Evolutionary conservation across 2,888 invertebrate species (phyloP).

Genomic region (Dinocampus coccinellae): DNA sequence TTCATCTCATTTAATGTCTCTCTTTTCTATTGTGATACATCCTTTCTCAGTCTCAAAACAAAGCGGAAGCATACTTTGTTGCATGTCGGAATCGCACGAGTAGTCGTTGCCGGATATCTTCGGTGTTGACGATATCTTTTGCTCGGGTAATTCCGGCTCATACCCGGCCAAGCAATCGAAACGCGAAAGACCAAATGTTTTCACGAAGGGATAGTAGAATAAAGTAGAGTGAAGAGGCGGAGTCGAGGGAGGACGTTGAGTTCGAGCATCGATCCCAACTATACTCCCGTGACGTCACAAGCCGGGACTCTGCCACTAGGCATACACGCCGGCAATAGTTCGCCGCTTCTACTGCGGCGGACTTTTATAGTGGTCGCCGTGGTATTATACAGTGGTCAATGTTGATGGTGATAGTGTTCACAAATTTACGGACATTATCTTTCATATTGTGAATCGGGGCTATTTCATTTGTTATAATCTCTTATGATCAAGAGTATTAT

Average conservation of each 20-base stretch:
- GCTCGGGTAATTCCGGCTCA: constrained; percentile 14
- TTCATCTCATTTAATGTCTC: constrained; percentile 10
- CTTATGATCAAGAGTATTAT: too few species aligned
- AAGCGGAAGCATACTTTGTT: constrained; percentile 3
- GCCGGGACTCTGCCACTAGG: constrained; percentile 56
- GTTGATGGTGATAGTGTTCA: constrained; percentile 41
- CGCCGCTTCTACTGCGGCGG: constrained; percentile 38
- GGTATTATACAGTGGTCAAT: constrained; percentile 37
- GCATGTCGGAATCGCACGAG: constrained; percentile 8
- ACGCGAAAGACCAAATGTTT: constrained; percentile 56
- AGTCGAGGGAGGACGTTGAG: constrained; percentile 45
- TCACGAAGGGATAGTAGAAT: constrained; percentile 57
- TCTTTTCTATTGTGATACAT: background rate
- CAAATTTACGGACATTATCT: constrained; percentile 27
- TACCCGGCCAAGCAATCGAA: constrained; percentile 8
- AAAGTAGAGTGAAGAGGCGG: constrained; percentile 45
- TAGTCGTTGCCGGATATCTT: constrained; percentile 9
- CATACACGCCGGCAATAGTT: constrained; percentile 51
- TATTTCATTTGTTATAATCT: background rate
- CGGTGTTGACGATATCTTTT: constrained; percentile 9
- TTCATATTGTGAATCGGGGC: background rate
- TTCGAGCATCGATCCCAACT: constrained; percentile 67
- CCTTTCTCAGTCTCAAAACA: constrained; percentile 1
- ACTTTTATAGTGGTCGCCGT: constrained; percentile 45
- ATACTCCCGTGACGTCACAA: constrained; percentile 66